Evolutionary conservation across 2,113 vertebrate genomes (phyloP), one percentile per base, ranked within the genome.

Genomic region (Motacilla alba): DNA sequence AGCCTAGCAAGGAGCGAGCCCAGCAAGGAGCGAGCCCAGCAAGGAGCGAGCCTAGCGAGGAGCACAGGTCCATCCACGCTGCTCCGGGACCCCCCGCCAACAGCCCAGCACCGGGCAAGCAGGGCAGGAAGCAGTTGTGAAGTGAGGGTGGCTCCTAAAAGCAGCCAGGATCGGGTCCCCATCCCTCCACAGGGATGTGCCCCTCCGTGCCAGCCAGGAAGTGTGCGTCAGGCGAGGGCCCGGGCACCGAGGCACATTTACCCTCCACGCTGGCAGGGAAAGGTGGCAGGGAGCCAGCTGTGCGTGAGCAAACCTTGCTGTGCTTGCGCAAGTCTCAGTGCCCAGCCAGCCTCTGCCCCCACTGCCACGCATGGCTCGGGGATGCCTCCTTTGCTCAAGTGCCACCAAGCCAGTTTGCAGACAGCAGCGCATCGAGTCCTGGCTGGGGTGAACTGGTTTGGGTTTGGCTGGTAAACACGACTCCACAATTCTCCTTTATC

Each of bases 11-110:
- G 35, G 35, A 35, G 35, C 35, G 35, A 35, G 35, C 35, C 35
- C n/a, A 35, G 35, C 35, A 35, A 35, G 35, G 35, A 35, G 35
- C 35, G 35, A 35, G 35, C 35, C 35, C 35, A 35, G 35, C 35
- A 35, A 35, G 35, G 35, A 35, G 35, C n/a, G 35, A 35, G 35
- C 35, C 52, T 3, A 19, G 52, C 52, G 0, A 13, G 39, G 59
- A 44, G 35, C 22, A 0, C 44, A 1, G 33, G 0, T 26, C 39
- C n/a, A 0, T 9, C 30, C 41, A 2, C 11, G 22, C 44, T 19
- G 4, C 26, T 21, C 55, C 16, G 4, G 44, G 15, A n/a, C 16
- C 11, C 8, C 11, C 7, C 19, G 11, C 18, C 12, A 7, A 53
- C 8, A 13, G 10, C 27, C 39, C 39, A 6, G 26, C 11, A 5